These are phyloP conservation scores for Ophonus ardosiacus DNA, from an alignment of 2,888 invertebrate genomes.

Conservation along the genomic window DNA sequence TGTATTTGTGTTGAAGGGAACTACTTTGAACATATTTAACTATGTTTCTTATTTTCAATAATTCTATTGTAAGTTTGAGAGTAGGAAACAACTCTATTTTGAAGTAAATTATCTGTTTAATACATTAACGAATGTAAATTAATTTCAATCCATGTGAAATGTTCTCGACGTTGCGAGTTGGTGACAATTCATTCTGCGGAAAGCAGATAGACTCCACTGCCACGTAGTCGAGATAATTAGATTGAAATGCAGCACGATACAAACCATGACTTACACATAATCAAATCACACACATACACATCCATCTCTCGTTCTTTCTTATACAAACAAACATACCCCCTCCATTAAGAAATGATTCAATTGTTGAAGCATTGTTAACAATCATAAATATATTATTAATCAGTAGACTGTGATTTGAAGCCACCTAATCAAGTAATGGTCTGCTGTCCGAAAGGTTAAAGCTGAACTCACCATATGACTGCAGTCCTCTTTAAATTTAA, in stretches of 20 bases:
- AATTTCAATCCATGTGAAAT: neutral
- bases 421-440: slow-evolving; percentile 33
- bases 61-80: no score
- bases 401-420: slow-evolving; percentile 16
- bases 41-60: no score
- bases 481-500: slow-evolving; percentile 55
- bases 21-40: no score
- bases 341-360: neutral
- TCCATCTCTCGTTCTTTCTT: neutral
- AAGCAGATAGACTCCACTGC: neutral
- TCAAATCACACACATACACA: neutral
- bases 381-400: slow-evolving; percentile 43
- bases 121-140: neutral
- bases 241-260: neutral
- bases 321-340: neutral
- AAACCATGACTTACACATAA: neutral
- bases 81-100: neutral
- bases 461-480: neutral
- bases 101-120: neutral
- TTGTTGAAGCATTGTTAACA: slow-evolving; percentile 12
- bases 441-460: slow-evolving; percentile 5
- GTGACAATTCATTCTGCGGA: neutral
- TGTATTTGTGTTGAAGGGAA: no score
- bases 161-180: neutral
- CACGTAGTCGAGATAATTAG: neutral